A percentile compares a stretch with the other conserved stretches of the same genome.
phyloP scores from a whole-genome alignment of 2,113 vertebrate species.

The Gallinago jamesoni region DNA sequence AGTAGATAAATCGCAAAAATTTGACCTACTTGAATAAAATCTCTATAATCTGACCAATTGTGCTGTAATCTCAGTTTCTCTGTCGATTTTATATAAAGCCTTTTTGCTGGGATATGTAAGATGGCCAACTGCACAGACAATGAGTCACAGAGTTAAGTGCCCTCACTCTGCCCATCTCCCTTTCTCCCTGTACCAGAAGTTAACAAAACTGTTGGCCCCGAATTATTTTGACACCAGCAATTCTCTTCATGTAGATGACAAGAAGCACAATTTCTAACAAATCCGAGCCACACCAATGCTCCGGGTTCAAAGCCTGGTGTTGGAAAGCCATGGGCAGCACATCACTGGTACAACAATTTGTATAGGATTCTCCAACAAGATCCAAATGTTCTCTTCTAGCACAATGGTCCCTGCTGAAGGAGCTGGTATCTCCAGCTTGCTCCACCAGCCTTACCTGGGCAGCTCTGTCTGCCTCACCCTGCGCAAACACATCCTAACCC shows the following conservation, averaged over 20 bases:
- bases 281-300: rapidly evolving
- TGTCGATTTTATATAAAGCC: not conserved
- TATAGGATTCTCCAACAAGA: not conserved
- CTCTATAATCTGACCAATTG: slow-evolving; percentile 10
- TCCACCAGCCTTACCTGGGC: not conserved
- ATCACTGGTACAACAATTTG: not conserved
- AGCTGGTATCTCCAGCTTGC: not conserved
- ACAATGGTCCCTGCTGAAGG: not conserved
- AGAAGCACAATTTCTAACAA: not conserved
- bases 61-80: not conserved
- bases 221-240: not conserved
- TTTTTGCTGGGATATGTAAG: not conserved
- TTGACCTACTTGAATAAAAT: slow-evolving; percentile 47
- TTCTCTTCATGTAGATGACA: not conserved
- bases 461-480: not conserved
- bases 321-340: not conserved
- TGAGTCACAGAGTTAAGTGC: not conserved
- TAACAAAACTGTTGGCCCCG: not conserved
- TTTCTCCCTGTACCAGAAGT: not conserved
- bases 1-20: slow-evolving; percentile 1
- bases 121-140: not conserved
- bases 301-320: not conserved
- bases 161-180: not conserved
- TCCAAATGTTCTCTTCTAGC: not conserved
- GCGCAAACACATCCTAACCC: not conserved